Conservation (phyloP, 1,140 invertebrate genomes). For the Protaetia brevitarsis region DNA sequence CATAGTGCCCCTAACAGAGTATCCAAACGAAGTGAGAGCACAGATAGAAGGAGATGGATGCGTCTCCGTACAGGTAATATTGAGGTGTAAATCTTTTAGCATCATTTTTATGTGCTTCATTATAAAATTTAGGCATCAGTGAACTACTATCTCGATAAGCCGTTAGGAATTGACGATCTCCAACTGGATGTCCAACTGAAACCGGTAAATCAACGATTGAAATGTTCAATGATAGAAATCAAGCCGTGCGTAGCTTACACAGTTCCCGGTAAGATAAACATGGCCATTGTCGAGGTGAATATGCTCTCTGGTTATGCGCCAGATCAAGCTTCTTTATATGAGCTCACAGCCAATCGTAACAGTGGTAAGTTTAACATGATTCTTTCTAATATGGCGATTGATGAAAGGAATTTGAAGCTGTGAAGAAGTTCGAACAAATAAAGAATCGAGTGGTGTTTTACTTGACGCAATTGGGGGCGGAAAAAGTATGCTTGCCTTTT, state of each 20-base stretch:
- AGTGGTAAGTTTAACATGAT: conserved; percentile 30
- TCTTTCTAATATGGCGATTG: not conserved
- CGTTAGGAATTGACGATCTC: conserved; percentile 38
- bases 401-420: conserved; percentile 39
- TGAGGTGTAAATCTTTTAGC: not conserved
- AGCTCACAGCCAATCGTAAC: conserved; percentile 37
- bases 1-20: conserved; percentile 41
- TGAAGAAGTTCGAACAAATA: conserved; percentile 54
- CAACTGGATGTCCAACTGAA: conserved; percentile 38
- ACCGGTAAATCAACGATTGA: conserved; percentile 16
- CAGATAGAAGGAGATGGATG: conserved; percentile 59
- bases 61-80: conserved; percentile 55
- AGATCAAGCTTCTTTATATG: conserved; percentile 52
- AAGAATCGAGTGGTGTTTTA: conserved; percentile 52
- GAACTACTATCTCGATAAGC: conserved; percentile 38
- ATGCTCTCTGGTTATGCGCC: conserved; percentile 63
- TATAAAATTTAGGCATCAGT: not conserved
- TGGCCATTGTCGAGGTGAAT: conserved; percentile 61
- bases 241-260: conserved; percentile 42
- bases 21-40: conserved; percentile 52
- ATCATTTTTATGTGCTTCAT: not conserved
- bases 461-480: conserved; percentile 49
- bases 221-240: conserved; percentile 40
- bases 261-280: conserved; percentile 48
- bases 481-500: conserved; percentile 52